Evolutionary conservation across 2,888 invertebrate genomes (phyloP).

Genomic region (Andrena bicolor): DNA sequence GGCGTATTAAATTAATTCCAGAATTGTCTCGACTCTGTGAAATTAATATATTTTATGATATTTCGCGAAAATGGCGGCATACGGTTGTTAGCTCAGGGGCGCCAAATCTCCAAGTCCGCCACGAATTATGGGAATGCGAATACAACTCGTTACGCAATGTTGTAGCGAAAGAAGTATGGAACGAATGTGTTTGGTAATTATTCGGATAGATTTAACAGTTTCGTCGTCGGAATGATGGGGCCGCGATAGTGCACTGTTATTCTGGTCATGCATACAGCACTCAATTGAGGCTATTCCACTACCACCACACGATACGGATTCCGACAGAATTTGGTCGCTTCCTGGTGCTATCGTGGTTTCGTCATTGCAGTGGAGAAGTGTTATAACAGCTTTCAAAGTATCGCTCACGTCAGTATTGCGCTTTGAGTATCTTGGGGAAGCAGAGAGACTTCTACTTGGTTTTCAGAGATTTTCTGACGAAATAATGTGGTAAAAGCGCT

Average conservation of each 20-base stretch:
- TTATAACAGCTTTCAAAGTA: background rate
- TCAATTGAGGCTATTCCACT: constrained; percentile 31
- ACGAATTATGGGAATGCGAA: too few relatives aligned
- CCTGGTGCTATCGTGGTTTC: constrained; percentile 3
- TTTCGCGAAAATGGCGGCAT: too few relatives aligned
- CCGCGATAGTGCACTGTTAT: constrained; percentile 22
- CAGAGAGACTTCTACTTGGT: background rate
- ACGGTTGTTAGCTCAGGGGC: too few relatives aligned
- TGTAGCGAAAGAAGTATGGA: too few relatives aligned
- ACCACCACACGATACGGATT: constrained; percentile 29
- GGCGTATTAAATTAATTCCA: too few relatives aligned
- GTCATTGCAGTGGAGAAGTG: constrained; percentile 13
- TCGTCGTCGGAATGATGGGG: constrained; percentile 2
- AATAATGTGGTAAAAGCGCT: too few relatives aligned
- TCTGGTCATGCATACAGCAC: constrained; percentile 17
- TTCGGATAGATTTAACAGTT: background rate
- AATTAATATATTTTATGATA: too few relatives aligned
- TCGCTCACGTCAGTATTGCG: background rate
- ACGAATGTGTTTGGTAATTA: too few relatives aligned
- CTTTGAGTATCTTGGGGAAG: background rate
- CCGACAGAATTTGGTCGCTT: constrained; percentile 35
- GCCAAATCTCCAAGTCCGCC: too few relatives aligned
- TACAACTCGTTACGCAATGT: too few relatives aligned
- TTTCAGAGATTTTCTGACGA: too few relatives aligned
- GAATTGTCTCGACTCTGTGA: too few relatives aligned